A percentile compares a stretch with the other conserved stretches of the same genome.
phyloP scores from a whole-genome alignment of 2,113 vertebrate species.

The Barbus barbus region DNA sequence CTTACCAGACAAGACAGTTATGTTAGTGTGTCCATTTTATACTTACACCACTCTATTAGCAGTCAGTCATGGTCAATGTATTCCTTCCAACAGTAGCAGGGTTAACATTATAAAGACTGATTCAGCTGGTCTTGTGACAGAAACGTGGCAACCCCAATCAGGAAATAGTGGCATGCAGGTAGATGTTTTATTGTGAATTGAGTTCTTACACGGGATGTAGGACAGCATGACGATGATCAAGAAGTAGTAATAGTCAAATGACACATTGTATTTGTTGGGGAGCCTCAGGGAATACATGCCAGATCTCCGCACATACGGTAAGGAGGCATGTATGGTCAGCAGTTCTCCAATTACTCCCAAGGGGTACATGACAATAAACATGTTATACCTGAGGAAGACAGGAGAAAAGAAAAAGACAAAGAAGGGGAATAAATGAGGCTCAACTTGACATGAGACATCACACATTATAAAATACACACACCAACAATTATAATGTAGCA shows the following conservation, averaged over 20 bases:
- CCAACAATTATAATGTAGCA: neutral
- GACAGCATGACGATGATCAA: conserved; percentile 94
- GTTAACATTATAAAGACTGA: neutral
- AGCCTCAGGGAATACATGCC: conserved; percentile 95
- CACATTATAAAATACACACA: neutral
- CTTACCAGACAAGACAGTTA: neutral
- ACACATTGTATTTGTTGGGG: conserved; percentile 96
- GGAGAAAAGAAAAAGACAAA: neutral
- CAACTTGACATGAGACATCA: neutral
- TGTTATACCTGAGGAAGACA: conserved; percentile 77
- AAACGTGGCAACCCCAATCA: neutral
- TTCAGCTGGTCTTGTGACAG: neutral
- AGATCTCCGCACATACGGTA: conserved; percentile 90
- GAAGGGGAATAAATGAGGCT: neutral
- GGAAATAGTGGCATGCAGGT: conserved; percentile 40
- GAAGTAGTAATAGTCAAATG: conserved; percentile 98
- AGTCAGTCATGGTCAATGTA: neutral
- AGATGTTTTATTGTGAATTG: neutral
- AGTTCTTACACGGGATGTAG: conserved; percentile 92
- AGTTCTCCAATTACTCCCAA: conserved; percentile 93
- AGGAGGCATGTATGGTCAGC: conserved; percentile 91
- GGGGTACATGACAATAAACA: conserved; percentile 97
- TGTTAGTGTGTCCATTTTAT: neutral
- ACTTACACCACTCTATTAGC: neutral
- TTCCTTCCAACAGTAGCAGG: neutral